Evolutionary conservation across 2,797 vertebrate genomes (phyloP), one percentile per base, ranked within the genome.

Genomic region (Petrocephalus schoutedeni): DNA sequence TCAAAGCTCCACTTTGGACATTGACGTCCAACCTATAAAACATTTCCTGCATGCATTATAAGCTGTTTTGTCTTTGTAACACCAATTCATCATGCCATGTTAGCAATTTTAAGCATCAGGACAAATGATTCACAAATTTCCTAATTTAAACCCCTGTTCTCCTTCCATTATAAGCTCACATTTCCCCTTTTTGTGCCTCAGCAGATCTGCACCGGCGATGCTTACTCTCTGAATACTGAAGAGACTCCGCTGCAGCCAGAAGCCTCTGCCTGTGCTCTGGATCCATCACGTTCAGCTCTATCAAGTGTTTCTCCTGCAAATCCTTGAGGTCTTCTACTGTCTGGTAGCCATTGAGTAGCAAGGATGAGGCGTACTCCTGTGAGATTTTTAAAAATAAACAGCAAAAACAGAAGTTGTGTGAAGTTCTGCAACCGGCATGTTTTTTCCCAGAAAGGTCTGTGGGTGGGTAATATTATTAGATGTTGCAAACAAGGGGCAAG

Each of bases 261-360:
- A 98, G 94, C 89, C 94, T 94, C 83, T 89, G 94, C 89, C 97
- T 95, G 89, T 97, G 96, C 90, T 97, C 97, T 53, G 97, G 95
- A 86, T 97, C 95, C 0, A 94, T 94, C 93, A 98, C 96, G 86
- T 97, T 97, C 91, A 98, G 94, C 95, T 97, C 96, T 19, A 94
- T 93, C 88, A 98, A 95, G 90, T 98, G 96, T 89, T 94, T 95
- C 86, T 98, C 97, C 87, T 94, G 95, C 90, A 98, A 94, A 89
- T 96, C 93, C 91, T 96, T 96, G 92, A 98, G 94, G 92, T 99
- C 97, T 3, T 97, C 97, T 23, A 96, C 93, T 3, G 94, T 96
- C 93, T 98, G 96, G 90, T 98, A 98, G 77, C 98, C 97, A 6
- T 96, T 97, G 88, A 96, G 93, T 91, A 97, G 93, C 86, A 98